phyloP scores from a whole-genome alignment of 2,797 vertebrate species.

The Darevskia nairensis region DNA sequence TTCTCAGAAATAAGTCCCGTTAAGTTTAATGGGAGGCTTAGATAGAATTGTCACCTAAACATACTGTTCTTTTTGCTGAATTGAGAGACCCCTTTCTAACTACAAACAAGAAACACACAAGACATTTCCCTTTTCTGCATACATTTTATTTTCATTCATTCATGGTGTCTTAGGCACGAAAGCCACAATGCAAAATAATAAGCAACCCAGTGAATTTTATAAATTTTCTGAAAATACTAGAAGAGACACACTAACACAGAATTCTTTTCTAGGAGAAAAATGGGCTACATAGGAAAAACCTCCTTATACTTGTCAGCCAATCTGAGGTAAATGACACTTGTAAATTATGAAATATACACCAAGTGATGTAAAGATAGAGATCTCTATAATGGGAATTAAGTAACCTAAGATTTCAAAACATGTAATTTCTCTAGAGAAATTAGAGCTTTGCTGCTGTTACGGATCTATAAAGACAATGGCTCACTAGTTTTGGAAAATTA shows the following conservation, averaged over 20 bases:
- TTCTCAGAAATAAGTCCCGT: too few species aligned
- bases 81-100: conserved; percentile 28
- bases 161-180: conserved; percentile 22
- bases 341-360: neutral
- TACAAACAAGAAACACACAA: conserved; percentile 44
- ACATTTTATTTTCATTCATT: conserved; percentile 15
- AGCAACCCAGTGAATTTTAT: conserved; percentile 6
- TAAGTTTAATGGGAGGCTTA: too few species aligned
- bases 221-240: conserved; percentile 34
- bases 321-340: neutral
- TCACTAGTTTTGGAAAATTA: neutral
- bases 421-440: neutral
- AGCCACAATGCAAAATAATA: conserved; percentile 22
- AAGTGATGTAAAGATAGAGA: neutral
- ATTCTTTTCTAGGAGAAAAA: neutral
- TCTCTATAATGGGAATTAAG: neutral
- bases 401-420: neutral
- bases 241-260: neutral
- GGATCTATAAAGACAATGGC: neutral
- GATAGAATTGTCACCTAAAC: conserved; percentile 18
- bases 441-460: neutral
- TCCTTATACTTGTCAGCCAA: neutral
- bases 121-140: conserved; percentile 29
- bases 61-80: conserved; percentile 37
- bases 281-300: neutral